Evolutionary conservation across 2,888 invertebrate species (phyloP), one percentile per base, ranked within the genome.

Genomic region (Hypsopygia costalis): DNA sequence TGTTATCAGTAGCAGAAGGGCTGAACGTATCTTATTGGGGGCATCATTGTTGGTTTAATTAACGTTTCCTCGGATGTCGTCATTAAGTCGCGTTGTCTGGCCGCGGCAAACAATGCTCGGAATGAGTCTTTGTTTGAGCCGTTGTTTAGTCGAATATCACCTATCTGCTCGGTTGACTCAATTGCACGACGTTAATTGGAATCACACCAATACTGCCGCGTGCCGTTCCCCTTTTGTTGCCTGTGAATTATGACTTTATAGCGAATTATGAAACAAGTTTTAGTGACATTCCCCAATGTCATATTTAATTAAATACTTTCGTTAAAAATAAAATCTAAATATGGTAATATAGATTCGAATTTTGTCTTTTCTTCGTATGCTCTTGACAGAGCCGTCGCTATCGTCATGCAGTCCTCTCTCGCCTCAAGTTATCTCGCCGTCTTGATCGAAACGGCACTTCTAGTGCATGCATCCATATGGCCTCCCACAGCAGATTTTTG

Each of bases 61-160:
- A 83, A 83, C 75, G 68, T 77, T 81, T 79, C 75, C 81, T 79
- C 73, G 70, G 72, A 76, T 81, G 83, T 81, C 78, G 80, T 73
- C 75, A 81, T 83, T 82, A 81, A 79, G 75, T 67, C 71, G 57
- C 56, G 73, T 72, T 67, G 72, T 72, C 66, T 69, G 65, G 58
- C 60, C 65, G 68, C 54, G 62, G 3, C 62, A 62, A 68, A 76
- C 74, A 74, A 75, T 72, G 62, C 59, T 49, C 50, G 57, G 59
- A 58, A 59, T 65, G 60, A 58, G 67, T 64, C 79, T 78, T 82
- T 82, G 80, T 82, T 55, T 53, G 49, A 51, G 53, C 51, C 47
- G 59, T 67, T 63, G 61, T 65, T 66, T 62, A 53, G 16, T 4
- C 16, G 58, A 32, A 49, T 47, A 54, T 63, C 57, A 63, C 59